These are phyloP conservation scores for Sebastes paucispinis DNA, from an alignment of 2,797 vertebrate genomes.

Conservation along the genomic window DNA sequence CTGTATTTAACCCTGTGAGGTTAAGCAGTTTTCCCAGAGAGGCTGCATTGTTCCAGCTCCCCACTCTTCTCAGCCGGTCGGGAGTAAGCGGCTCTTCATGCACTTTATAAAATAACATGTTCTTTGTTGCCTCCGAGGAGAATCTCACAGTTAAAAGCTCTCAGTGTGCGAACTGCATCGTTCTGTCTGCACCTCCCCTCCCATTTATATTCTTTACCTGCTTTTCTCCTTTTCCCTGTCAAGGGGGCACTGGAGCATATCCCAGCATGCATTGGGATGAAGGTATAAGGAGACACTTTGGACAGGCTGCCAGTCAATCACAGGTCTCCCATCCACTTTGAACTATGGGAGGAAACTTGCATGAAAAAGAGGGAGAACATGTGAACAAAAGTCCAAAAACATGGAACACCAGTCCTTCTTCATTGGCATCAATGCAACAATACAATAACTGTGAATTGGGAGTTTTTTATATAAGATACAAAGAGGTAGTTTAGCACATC, in stretches of 20 bases:
- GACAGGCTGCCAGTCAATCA: constrained; percentile 59
- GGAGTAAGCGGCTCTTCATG: constrained; percentile 5
- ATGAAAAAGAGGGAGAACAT: constrained; percentile 6
- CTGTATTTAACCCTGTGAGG: constrained; percentile 66
- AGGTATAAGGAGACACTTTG: constrained; percentile 32
- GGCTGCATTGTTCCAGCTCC: constrained; percentile 31
- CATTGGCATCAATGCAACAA: not conserved
- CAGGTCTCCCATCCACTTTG: constrained; percentile 17
- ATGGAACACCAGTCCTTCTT: not conserved
- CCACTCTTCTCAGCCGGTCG: not conserved
- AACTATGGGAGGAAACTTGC: constrained; percentile 6
- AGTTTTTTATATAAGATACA: not conserved
- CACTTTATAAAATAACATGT: constrained; percentile 5
- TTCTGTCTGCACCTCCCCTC: not conserved
- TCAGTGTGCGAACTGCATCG: not conserved
- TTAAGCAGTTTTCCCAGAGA: constrained; percentile 43
- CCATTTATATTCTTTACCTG: constrained; percentile 61
- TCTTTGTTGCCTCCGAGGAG: constrained; percentile 6
- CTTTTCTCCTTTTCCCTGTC: constrained; percentile 48
- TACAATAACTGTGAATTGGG: not conserved
- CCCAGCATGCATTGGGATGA: constrained; percentile 58
- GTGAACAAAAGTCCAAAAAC: not conserved
- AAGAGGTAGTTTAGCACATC: not conserved
- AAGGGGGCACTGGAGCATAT: constrained; percentile 58
- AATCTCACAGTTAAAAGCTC: constrained; percentile 15